Evolutionary conservation across 1,140 invertebrate species (phyloP).

Genomic region (Eumaeus atala): DNA sequence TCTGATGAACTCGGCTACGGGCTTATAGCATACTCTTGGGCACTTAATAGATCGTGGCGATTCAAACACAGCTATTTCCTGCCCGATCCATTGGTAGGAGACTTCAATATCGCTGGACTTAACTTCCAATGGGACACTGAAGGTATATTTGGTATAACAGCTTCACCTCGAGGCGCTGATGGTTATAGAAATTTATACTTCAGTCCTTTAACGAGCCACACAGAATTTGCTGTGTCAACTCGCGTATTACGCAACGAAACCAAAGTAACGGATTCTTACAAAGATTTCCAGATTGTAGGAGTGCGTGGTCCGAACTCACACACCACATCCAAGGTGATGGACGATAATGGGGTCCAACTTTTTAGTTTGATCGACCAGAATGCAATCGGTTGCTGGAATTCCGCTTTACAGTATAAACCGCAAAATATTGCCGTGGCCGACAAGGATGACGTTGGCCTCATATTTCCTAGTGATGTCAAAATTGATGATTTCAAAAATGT

Average conservation of each 20-base stretch:
- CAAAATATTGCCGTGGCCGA: slow-evolving; percentile 83
- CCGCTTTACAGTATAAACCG: slow-evolving; percentile 76
- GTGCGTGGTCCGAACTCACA: slow-evolving; percentile 80
- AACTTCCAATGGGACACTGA: slow-evolving; percentile 89
- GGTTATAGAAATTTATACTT: slow-evolving; percentile 84
- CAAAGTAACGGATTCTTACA: slow-evolving; percentile 79
- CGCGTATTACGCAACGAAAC: slow-evolving; percentile 80
- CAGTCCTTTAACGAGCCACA: slow-evolving; percentile 83
- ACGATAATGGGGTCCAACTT: slow-evolving; percentile 82
- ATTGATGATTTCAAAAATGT: slow-evolving; percentile 78
- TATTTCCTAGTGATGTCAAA: slow-evolving; percentile 87
- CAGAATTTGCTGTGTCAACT: slow-evolving; percentile 86
- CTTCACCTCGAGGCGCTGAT: slow-evolving; percentile 78
- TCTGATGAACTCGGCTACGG: slow-evolving; percentile 88
- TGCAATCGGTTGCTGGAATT: slow-evolving; percentile 87
- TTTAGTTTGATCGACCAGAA: slow-evolving; percentile 87
- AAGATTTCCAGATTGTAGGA: slow-evolving; percentile 81
- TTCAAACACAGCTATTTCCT: slow-evolving; percentile 84
- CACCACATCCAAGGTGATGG: slow-evolving; percentile 82
- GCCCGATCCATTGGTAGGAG: slow-evolving; percentile 84
- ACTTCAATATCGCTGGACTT: slow-evolving; percentile 84
- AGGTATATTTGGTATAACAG: slow-evolving; percentile 86
- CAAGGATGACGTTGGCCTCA: slow-evolving; percentile 82
- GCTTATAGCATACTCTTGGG: slow-evolving; percentile 84
- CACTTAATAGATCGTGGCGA: slow-evolving; percentile 84